Percentiles rank a stretch among this genome's conserved stretches.
These are phyloP conservation scores for Plagodis dolabraria DNA, from an alignment of 2,888 invertebrate genomes.

Conservation along the genomic window DNA sequence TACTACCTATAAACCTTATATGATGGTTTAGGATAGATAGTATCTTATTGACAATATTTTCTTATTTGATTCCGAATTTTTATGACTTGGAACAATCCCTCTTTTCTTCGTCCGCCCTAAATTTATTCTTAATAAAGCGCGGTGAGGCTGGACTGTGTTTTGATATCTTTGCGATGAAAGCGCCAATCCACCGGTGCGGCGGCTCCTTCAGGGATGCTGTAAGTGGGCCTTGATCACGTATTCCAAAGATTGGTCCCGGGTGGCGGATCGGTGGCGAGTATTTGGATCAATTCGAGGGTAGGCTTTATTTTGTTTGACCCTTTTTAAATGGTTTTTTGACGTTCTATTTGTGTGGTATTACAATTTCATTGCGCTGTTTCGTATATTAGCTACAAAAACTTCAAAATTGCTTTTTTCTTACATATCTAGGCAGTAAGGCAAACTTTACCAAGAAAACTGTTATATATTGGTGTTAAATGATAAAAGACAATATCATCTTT, in stretches of 20 bases:
- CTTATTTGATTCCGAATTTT: conserved; percentile 18
- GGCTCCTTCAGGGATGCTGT: conserved; percentile 56
- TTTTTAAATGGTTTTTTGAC: conserved; percentile 20
- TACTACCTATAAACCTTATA: no score
- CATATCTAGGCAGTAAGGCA: no score
- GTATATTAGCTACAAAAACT: no score
- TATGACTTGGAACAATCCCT: conserved; percentile 35
- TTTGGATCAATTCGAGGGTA: conserved; percentile 30
- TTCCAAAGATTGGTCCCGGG: conserved; percentile 34
- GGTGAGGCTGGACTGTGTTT: conserved; percentile 75
- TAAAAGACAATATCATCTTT: no score
- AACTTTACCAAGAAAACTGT: no score
- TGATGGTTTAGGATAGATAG: no score
- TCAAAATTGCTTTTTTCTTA: no score
- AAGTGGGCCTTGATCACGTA: conserved; percentile 32
- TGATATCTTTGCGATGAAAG: conserved; percentile 76
- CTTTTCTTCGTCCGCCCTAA: conserved; percentile 66
- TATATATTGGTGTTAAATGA: no score
- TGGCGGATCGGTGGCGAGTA: conserved; percentile 26
- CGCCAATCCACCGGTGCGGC: conserved; percentile 59
- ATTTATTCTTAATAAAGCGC: conserved; percentile 85
- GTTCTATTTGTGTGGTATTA: conserved; percentile 6
- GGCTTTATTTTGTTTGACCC: conserved; percentile 22
- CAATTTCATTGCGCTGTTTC: not conserved
- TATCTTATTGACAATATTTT: no score